phyloP scores from a whole-genome alignment of 2,888 invertebrate genomes.

The Drosophila mercatorum region DNA sequence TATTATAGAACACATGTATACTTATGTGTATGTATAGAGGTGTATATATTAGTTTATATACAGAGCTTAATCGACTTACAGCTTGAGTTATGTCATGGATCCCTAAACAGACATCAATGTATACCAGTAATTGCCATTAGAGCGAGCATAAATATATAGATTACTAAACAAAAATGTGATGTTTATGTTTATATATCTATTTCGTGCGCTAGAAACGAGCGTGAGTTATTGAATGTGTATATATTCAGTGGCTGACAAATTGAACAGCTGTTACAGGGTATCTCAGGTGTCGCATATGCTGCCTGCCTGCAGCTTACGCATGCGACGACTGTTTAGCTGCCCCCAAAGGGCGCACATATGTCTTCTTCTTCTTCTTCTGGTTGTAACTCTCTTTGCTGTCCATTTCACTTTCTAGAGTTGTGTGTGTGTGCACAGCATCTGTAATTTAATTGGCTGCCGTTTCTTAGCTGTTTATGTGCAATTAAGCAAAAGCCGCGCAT shows the following conservation, averaged over 20 bases:
- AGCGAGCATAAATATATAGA: neutral
- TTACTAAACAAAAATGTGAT: neutral
- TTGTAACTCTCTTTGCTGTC: neutral
- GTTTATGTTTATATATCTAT: neutral
- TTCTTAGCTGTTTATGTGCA: constrained; percentile 57
- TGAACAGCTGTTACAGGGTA: constrained; percentile 3
- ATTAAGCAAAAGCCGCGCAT: constrained; percentile 63
- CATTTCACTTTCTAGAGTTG: constrained; percentile 53
- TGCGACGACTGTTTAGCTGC: constrained; percentile 4
- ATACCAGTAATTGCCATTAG: neutral
- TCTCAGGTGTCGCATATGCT: neutral
- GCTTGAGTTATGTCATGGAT: neutral
- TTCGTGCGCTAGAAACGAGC: too few species aligned
- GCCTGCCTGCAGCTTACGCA: neutral
- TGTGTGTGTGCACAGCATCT: constrained; percentile 37
- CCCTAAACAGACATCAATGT: neutral
- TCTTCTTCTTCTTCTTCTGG: constrained; percentile 7
- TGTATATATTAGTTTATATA: neutral
- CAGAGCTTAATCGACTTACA: neutral
- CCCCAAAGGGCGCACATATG: constrained; percentile 40
- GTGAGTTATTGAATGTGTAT: neutral
- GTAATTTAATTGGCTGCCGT: constrained; percentile 49
- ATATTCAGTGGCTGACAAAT: neutral
- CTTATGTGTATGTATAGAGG: neutral
- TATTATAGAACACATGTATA: neutral